phyloP scores from a whole-genome alignment of 2,113 vertebrate species.

The Heterotilapia buettikoferi region DNA sequence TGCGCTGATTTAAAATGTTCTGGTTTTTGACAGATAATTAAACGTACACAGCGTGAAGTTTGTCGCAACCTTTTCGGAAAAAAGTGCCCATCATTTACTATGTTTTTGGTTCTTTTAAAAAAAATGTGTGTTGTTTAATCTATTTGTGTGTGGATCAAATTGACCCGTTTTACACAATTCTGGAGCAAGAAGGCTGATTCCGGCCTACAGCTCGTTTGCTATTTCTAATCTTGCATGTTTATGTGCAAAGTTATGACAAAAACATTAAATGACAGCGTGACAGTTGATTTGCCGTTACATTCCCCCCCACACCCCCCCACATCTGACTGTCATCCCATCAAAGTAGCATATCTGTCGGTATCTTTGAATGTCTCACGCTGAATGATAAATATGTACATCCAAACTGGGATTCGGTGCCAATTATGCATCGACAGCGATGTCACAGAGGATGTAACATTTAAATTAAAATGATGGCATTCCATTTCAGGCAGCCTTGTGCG shows the following conservation, averaged over 20 bases:
- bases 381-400: constrained; percentile 68
- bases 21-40: background rate
- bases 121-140: background rate
- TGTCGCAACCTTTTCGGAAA: background rate
- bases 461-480: constrained; percentile 65
- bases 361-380: constrained; percentile 56
- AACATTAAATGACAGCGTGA: constrained; percentile 60
- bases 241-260: constrained; percentile 61
- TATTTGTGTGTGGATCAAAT: constrained; percentile 4
- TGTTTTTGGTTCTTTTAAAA: background rate
- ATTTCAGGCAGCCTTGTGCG: constrained; percentile 47
- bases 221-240: constrained; percentile 62
- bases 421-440: constrained; percentile 63
- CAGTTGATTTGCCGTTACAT: constrained; percentile 54
- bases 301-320: background rate
- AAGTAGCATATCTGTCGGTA: constrained; percentile 53
- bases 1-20: background rate
- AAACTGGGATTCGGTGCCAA: constrained; percentile 59
- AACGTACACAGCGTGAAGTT: background rate
- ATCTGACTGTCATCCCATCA: constrained; percentile 62
- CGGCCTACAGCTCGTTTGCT: constrained; percentile 44
- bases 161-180: constrained; percentile 23
- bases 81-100: constrained; percentile 1
- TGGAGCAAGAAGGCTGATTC: constrained; percentile 28
- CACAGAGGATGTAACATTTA: constrained; percentile 59